These are phyloP conservation scores for Cheilosia vulpina DNA, from an alignment of 2,888 invertebrate species.

Conservation along the genomic window DNA sequence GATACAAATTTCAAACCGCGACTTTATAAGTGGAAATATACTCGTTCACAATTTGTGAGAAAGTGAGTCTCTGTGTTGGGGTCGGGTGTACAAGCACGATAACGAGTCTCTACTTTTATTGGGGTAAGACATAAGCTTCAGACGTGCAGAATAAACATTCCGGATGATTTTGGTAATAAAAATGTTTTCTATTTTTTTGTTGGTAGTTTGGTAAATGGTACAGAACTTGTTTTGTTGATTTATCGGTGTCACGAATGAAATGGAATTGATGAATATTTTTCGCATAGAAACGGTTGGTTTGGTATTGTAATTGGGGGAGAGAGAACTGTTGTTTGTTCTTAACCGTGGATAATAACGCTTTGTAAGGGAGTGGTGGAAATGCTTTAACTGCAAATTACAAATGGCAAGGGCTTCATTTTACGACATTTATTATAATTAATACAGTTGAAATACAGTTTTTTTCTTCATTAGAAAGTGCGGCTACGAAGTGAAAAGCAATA, in stretches of 20 bases:
- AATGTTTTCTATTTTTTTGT: slow-evolving; percentile 35
- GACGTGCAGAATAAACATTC: slow-evolving; percentile 65
- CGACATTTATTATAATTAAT: no score
- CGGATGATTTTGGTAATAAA: slow-evolving; percentile 61
- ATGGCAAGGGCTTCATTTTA: neutral
- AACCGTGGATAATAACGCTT: slow-evolving; percentile 2
- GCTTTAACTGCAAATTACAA: neutral
- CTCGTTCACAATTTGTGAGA: slow-evolving; percentile 34
- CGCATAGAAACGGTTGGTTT: neutral
- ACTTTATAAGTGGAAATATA: slow-evolving; percentile 33
- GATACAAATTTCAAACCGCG: slow-evolving; percentile 53
- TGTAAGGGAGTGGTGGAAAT: neutral
- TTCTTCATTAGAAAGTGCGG: no score
- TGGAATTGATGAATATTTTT: slow-evolving; percentile 46
- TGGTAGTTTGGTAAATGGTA: slow-evolving; percentile 59
- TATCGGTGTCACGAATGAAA: slow-evolving; percentile 57
- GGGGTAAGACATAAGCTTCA: slow-evolving; percentile 58
- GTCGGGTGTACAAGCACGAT: neutral
- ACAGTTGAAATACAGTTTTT: no score
- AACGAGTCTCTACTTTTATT: slow-evolving; percentile 49
- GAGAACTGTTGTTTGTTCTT: neutral
- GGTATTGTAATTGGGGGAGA: neutral
- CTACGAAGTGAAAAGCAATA: no score
- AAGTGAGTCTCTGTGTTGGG: slow-evolving; percentile 23
- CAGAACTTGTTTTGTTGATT: slow-evolving; percentile 60